Evolutionary conservation across 2,113 vertebrate genomes (phyloP), one percentile per base, ranked within the genome.

Genomic region (Atrichornis clamosus): DNA sequence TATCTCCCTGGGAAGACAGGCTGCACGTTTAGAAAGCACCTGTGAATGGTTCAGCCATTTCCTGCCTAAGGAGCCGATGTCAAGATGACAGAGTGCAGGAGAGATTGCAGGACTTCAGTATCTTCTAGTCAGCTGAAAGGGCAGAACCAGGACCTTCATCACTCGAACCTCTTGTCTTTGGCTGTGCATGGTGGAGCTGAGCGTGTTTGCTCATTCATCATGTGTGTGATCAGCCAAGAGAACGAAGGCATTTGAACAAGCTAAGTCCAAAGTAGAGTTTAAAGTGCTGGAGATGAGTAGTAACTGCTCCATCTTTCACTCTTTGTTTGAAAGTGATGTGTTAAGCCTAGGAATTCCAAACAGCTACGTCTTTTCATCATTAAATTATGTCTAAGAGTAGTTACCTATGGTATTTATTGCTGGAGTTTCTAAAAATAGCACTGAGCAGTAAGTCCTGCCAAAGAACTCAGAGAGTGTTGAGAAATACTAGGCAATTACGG

Each of bases 361-460:
- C 19, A 88, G 28, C 69, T 78, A 4, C 13, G 14, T 33, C 13
- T 85, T 58, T 70, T 76, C 46, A 49, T 46, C 20, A 13, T 83
- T 76, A 68, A 84, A 17, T 32, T 15, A 9, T 62, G 15, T 44
- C 3, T 76, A 35, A 64, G 49, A 26, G 50, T 69, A 73, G 37
- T 44, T 85, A 73, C 58, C 58, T 68, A 15, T 4, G 7, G 28
- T 49, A 73, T 65, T 93, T 73, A 42, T 76, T 91, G 53, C 24
- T 53, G n/a, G 13, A 53, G 33, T 82, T 93, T 47, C 84, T 86
- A 94, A 94, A 92, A 89, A 64, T 58, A 91, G 33, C 44, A 27
- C n/a, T 35, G 67, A 80, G 78, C 32, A 37, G 19, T 11, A 21
- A 80, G 46, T 62, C 37, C 63, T 94, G 82, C 79, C 59, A 84